A percentile compares a stretch with the other conserved stretches of the same genome.
phyloP scores from a whole-genome alignment of 2,888 invertebrate genomes.

The Lepeophtheirus nordmannii region DNA sequence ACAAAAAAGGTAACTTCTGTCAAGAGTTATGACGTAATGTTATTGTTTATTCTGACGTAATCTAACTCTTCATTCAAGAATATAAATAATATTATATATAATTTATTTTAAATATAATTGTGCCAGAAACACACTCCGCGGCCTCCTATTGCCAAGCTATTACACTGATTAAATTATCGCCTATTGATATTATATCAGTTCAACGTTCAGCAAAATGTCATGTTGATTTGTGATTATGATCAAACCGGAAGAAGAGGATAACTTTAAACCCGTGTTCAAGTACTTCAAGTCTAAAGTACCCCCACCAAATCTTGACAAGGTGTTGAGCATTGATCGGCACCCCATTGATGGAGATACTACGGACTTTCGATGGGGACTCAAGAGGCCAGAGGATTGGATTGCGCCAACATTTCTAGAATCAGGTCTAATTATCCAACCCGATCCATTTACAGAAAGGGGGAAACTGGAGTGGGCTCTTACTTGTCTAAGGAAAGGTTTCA shows the following conservation, averaged over 20 bases:
- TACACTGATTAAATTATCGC: too few relatives aligned
- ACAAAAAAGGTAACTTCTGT: too few relatives aligned
- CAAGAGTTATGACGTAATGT: too few relatives aligned
- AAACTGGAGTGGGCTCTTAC: not conserved
- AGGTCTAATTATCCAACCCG: not conserved
- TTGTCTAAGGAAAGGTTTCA: not conserved
- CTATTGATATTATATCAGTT: too few relatives aligned
- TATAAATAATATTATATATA: too few relatives aligned
- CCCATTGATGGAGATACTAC: not conserved
- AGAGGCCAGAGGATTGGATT: not conserved
- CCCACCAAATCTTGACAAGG: not conserved
- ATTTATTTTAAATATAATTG: too few relatives aligned
- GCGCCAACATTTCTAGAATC: not conserved
- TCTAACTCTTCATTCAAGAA: too few relatives aligned
- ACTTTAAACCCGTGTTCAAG: not conserved
- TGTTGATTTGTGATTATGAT: not conserved
- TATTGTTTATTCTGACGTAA: too few relatives aligned
- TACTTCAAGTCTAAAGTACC: not conserved
- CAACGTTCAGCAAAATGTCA: too few relatives aligned
- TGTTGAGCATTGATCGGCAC: not conserved
- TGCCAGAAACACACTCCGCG: too few relatives aligned
- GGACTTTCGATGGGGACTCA: not conserved
- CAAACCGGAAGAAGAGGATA: not conserved
- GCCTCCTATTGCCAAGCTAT: too few relatives aligned
- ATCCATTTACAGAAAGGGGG: not conserved